A percentile compares a stretch with the other conserved stretches of the same genome.
Evolutionary conservation across 2,888 invertebrate genomes (phyloP).

Genomic region (Anoncus sp.): DNA sequence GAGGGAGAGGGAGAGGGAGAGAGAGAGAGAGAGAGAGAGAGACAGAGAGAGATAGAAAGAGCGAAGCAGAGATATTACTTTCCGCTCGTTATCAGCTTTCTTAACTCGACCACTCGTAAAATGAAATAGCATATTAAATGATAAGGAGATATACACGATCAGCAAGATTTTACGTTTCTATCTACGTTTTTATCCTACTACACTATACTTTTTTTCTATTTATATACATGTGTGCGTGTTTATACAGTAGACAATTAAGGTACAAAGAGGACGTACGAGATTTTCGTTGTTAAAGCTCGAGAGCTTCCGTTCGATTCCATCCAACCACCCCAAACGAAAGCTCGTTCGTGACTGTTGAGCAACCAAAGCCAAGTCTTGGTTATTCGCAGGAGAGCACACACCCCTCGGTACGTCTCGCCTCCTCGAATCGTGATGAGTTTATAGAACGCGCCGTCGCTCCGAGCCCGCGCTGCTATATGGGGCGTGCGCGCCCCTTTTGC

Average conservation of each 20-base stretch:
- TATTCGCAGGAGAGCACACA: constrained; percentile 33
- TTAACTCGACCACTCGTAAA: constrained; percentile 45
- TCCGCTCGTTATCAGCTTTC: constrained; percentile 9
- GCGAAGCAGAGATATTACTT: not conserved
- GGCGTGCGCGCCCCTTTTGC: too few relatives aligned
- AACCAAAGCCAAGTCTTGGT: constrained; percentile 56
- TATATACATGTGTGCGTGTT: not conserved
- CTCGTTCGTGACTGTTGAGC: constrained; percentile 74
- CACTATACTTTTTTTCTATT: not conserved
- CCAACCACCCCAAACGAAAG: constrained; percentile 67
- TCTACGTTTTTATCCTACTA: not conserved
- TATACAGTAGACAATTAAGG: not conserved
- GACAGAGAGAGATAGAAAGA: too few relatives aligned
- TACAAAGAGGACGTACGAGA: constrained; percentile 42
- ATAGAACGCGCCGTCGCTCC: too few relatives aligned
- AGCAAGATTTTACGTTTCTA: not conserved
- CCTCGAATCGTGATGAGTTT: too few relatives aligned
- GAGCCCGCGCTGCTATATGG: too few relatives aligned
- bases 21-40: not conserved
- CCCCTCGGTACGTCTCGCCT: too few relatives aligned
- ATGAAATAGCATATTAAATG: constrained; percentile 25
- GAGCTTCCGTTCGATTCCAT: constrained; percentile 25
- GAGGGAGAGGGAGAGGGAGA: too few relatives aligned
- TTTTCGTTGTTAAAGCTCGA: not conserved
- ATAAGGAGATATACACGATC: not conserved